phyloP scores from a whole-genome alignment of 92 coral and sea anemone genomes.

The Phymanthus crucifer region DNA sequence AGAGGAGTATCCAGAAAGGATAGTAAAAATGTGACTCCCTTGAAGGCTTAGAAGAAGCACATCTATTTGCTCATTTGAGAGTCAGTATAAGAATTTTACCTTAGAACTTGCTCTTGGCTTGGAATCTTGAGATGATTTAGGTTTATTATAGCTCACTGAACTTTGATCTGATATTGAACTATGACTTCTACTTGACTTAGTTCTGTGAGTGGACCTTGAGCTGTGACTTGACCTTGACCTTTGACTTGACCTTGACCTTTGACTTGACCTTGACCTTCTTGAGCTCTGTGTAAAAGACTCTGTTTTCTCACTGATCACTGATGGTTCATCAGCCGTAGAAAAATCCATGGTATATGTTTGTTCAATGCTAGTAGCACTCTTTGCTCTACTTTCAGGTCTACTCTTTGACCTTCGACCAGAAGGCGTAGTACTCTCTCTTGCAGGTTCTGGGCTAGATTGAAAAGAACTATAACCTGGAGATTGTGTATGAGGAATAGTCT shows the following conservation, averaged over 20 bases:
- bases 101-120: slow-evolving; percentile 2
- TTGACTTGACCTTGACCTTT: slow-evolving; percentile 36
- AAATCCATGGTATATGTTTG: slow-evolving; percentile 54
- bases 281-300: slow-evolving; percentile 45
- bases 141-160: not conserved
- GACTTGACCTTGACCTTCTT: slow-evolving; percentile 46
- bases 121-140: not conserved
- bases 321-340: slow-evolving; percentile 57
- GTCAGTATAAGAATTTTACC: not conserved
- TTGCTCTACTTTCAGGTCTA: slow-evolving; percentile 14
- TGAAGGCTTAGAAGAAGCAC: too few relatives aligned
- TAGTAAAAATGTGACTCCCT: too few relatives aligned
- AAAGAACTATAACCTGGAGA: not conserved
- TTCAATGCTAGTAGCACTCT: slow-evolving; percentile 17
- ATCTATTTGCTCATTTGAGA: too few relatives aligned
- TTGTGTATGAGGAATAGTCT: slow-evolving; percentile 13
- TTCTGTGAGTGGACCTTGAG: slow-evolving; percentile 28
- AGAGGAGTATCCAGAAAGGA: too few relatives aligned
- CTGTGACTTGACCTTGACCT: slow-evolving; percentile 46
- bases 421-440: slow-evolving; percentile 16
- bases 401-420: slow-evolving; percentile 25
- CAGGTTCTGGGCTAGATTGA: slow-evolving; percentile 31
- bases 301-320: slow-evolving; percentile 37
- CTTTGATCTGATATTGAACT: slow-evolving; percentile 39
- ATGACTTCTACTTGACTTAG: slow-evolving; percentile 31